phyloP scores from a whole-genome alignment of 2,888 invertebrate species.

The Myopa testacea region DNA sequence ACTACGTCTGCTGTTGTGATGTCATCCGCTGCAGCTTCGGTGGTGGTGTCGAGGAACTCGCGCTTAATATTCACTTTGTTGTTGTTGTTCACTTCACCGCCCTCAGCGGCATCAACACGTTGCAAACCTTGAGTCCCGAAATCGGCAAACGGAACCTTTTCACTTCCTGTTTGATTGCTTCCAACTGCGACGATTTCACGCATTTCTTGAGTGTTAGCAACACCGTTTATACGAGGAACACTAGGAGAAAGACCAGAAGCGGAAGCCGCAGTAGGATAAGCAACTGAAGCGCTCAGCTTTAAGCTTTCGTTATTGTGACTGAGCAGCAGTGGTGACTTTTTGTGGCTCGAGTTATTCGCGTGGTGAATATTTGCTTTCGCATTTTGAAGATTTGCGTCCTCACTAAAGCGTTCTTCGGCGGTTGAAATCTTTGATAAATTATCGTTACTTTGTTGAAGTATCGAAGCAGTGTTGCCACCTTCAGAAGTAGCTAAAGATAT shows the following conservation, averaged over 20 bases:
- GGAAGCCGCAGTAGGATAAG: conserved; percentile 49
- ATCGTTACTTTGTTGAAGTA: conserved; percentile 9
- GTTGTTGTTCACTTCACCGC: conserved; percentile 53
- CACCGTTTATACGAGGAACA: not conserved
- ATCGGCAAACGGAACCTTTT: conserved; percentile 60
- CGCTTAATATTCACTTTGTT: conserved; percentile 62
- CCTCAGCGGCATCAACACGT: conserved; percentile 45
- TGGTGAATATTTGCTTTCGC: not conserved
- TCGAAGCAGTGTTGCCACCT: conserved; percentile 31
- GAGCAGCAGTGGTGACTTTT: conserved; percentile 39
- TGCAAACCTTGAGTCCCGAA: conserved; percentile 67
- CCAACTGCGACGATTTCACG: not conserved
- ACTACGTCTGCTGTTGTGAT: conserved; percentile 41
- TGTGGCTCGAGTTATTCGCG: not conserved
- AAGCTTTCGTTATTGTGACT: conserved; percentile 56
- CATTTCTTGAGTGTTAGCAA: not conserved
- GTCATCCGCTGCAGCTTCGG: conserved; percentile 43
- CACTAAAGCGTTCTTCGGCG: conserved; percentile 44
- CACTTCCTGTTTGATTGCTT: not conserved
- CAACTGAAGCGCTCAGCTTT: conserved; percentile 60
- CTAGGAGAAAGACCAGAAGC: not conserved
- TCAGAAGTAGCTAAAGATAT: not conserved
- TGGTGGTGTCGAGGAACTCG: conserved; percentile 58
- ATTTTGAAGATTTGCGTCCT: conserved; percentile 40
- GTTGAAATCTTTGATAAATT: not conserved